Percentiles rank a stretch among this genome's conserved stretches.
phyloP scores from a whole-genome alignment of 2,888 invertebrate genomes.

The Dioctria linearis region DNA sequence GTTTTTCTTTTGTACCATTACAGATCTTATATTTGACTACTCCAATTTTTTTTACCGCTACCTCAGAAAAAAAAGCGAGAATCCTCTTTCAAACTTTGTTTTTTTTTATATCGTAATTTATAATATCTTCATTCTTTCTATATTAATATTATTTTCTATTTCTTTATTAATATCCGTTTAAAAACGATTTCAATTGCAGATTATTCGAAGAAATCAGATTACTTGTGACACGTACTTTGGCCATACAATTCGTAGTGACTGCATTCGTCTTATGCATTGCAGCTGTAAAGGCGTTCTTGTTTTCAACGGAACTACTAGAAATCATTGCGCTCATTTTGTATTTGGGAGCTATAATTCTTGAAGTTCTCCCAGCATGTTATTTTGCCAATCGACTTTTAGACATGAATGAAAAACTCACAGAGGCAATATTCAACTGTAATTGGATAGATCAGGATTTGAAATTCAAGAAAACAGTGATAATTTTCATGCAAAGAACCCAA shows the following conservation, averaged over 20 bases:
- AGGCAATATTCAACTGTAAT: constrained; percentile 3
- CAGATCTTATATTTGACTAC: no score
- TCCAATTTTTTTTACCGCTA: no score
- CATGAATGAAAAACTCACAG: background rate
- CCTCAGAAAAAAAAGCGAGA: no score
- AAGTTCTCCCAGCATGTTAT: constrained; percentile 25
- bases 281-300: constrained; percentile 8
- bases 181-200: background rate
- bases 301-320: background rate
- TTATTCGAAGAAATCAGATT: constrained; percentile 5
- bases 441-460: constrained; percentile 30
- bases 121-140: background rate
- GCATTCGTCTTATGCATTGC: constrained; percentile 21
- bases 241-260: constrained; percentile 16
- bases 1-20: no score
- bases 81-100: no score
- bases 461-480: background rate
- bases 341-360: constrained; percentile 11
- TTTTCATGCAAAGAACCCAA: constrained; percentile 8
- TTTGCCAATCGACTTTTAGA: constrained; percentile 13
- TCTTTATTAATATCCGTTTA: no score
- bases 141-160: background rate
- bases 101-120: no score
- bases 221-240: background rate
- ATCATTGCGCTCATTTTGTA: background rate